Conservation (phyloP, 1,140 invertebrate genomes). For the Lordiphosa clarofinis region DNA sequence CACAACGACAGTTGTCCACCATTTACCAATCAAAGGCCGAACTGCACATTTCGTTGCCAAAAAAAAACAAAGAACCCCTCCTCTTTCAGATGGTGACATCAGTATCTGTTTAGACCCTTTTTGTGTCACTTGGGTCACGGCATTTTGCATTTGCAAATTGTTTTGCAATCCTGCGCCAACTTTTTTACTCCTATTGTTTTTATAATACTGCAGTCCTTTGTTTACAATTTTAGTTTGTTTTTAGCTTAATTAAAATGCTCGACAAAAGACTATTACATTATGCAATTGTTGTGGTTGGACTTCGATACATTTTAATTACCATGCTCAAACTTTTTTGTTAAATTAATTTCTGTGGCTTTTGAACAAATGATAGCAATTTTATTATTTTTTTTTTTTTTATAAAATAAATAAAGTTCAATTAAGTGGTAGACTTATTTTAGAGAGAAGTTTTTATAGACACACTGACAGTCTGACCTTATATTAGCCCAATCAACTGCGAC, state of each 20-base stretch:
- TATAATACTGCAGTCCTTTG: too few relatives aligned
- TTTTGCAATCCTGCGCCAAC: too few relatives aligned
- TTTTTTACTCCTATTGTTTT: too few relatives aligned
- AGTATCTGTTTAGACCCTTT: too few relatives aligned
- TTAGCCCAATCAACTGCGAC: too few relatives aligned
- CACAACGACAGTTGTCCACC: conserved; percentile 32
- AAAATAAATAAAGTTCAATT: too few relatives aligned
- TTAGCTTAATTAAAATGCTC: conserved; percentile 37
- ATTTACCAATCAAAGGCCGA: conserved; percentile 36
- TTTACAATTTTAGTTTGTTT: background rate
- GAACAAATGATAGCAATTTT: background rate
- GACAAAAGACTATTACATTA: background rate
- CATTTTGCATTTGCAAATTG: background rate
- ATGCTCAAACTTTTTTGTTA: conserved; percentile 12
- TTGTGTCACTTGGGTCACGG: background rate
- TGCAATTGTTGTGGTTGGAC: conserved; percentile 18
- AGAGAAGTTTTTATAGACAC: too few relatives aligned
- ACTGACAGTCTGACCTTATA: too few relatives aligned
- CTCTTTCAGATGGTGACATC: too few relatives aligned
- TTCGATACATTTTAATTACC: conserved; percentile 6
- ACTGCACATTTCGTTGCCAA: conserved; percentile 42
- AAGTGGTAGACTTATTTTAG: too few relatives aligned
- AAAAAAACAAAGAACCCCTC: background rate
- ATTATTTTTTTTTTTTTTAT: too few relatives aligned
- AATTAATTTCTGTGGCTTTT: conserved; percentile 8